A percentile compares a stretch with the other conserved stretches of the same genome.
These are phyloP conservation scores for Ursus arctos DNA, from an alignment of 2,113 vertebrate genomes.

Conservation along the genomic window DNA sequence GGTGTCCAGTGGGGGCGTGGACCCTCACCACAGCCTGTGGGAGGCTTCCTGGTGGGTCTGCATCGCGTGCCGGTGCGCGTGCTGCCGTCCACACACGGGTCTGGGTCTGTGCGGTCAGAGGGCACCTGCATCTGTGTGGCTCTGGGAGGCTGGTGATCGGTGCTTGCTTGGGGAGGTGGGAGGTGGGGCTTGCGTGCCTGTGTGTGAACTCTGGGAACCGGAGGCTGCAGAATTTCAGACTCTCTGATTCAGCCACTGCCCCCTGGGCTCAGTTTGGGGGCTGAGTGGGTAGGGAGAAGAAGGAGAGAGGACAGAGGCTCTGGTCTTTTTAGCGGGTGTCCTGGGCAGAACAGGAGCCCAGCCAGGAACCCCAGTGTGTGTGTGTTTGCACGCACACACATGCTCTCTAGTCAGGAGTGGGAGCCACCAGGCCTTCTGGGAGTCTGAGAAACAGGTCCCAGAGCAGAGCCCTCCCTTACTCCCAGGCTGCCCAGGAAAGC, in stretches of 20 bases:
- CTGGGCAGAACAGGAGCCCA: not conserved
- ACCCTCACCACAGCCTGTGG: not conserved
- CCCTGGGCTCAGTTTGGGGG: not conserved
- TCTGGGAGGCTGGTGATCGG: not conserved
- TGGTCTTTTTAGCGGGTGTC: not conserved
- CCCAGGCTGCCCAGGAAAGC: not conserved
- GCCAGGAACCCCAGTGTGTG: too few relatives aligned
- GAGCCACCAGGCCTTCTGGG: not conserved
- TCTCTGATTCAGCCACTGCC: not conserved
- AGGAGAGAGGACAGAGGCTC: not conserved
- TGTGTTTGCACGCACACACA: too few relatives aligned
- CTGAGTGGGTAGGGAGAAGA: accelerated
- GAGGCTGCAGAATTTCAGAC: not conserved
- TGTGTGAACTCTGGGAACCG: not conserved
- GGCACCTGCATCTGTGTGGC: too few relatives aligned
- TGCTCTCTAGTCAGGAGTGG: not conserved
- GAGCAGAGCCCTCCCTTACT: not conserved
- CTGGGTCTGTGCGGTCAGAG: not conserved
- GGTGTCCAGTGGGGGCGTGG: not conserved
- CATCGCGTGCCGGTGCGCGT: accelerated
- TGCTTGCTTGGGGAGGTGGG: too few relatives aligned
- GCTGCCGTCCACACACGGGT: not conserved
- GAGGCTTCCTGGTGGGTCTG: accelerated
- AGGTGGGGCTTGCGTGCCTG: accelerated
- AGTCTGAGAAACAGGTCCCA: not conserved